Evolutionary conservation across 2,797 vertebrate species (phyloP).

Genomic region (Schizothorax lantsangensis): DNA sequence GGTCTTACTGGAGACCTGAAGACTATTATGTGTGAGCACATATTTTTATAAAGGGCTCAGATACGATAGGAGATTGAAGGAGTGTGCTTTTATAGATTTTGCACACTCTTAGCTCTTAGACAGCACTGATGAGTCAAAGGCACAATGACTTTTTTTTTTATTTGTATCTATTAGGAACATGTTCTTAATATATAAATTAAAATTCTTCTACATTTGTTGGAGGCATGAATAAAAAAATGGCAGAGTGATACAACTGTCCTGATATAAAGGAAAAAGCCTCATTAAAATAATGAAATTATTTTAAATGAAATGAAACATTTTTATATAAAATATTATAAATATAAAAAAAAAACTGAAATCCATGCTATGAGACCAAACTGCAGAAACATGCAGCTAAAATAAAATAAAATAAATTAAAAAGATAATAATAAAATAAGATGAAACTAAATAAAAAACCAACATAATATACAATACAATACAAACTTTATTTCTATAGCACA

Average conservation of each 20-base stretch:
- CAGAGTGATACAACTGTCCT: not conserved
- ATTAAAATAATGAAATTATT: not conserved
- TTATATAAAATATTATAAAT: not conserved
- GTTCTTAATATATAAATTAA: not conserved
- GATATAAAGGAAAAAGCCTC: not conserved
- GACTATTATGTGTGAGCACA: constrained; percentile 34
- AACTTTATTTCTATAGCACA: no score
- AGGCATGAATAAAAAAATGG: not conserved
- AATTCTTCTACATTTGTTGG: not conserved
- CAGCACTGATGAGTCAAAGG: not conserved
- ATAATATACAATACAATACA: no score
- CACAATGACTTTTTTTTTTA: not conserved
- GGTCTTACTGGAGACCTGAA: constrained; percentile 28
- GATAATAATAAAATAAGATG: not conserved
- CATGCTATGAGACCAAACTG: not conserved
- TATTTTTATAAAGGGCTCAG: constrained; percentile 15
- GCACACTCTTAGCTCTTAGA: constrained; percentile 8
- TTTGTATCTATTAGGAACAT: not conserved
- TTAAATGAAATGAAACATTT: not conserved
- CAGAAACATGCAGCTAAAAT: not conserved
- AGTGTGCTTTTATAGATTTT: constrained; percentile 16
- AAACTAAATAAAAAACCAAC: not conserved
- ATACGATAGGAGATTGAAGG: not conserved
- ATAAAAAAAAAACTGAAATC: not conserved
- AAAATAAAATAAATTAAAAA: not conserved